These are phyloP conservation scores for Oxyruncus cristatus DNA, from an alignment of 2,113 vertebrate species.

Conservation along the genomic window DNA sequence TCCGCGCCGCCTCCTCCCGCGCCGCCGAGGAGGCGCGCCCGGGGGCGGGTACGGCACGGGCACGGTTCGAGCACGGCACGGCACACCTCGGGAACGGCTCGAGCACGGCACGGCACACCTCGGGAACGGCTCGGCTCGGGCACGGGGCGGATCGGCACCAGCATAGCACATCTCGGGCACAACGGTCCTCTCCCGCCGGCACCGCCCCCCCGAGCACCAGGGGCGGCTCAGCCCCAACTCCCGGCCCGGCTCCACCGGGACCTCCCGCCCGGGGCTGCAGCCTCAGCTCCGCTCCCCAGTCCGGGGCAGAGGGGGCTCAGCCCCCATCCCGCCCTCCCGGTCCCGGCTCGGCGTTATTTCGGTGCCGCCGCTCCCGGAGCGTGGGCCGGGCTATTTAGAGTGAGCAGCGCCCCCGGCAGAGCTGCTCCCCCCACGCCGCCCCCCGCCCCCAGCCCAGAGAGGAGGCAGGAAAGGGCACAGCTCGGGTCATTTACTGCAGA, in stretches of 20 bases:
- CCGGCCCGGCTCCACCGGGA: neutral
- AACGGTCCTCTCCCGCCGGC: neutral
- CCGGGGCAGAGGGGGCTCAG: neutral
- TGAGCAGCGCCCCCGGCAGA: neutral
- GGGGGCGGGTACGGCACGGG: conserved; percentile 27
- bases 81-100: neutral
- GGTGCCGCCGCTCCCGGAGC: neutral
- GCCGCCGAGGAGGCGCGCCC: conserved; percentile 33
- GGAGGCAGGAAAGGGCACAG: conserved; percentile 10
- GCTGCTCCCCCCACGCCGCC: neutral
- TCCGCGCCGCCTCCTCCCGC: conserved; percentile 9
- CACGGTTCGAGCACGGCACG: neutral
- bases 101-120: neutral
- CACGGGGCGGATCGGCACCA: neutral
- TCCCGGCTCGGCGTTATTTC: neutral
- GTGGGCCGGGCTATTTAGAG: conserved; percentile 36
- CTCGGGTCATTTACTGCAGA: conserved; percentile 34
- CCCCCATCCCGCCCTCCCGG: neutral
- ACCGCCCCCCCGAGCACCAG: neutral
- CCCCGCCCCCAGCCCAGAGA: neutral
- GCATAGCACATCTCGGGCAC: neutral
- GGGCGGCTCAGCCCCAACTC: neutral
- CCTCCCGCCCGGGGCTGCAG: neutral
- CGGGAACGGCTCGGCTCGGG: neutral
- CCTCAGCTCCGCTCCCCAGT: neutral